Evolutionary conservation across 2,888 invertebrate species (phyloP).

Genomic region (Nephrotoma guestfalica): DNA sequence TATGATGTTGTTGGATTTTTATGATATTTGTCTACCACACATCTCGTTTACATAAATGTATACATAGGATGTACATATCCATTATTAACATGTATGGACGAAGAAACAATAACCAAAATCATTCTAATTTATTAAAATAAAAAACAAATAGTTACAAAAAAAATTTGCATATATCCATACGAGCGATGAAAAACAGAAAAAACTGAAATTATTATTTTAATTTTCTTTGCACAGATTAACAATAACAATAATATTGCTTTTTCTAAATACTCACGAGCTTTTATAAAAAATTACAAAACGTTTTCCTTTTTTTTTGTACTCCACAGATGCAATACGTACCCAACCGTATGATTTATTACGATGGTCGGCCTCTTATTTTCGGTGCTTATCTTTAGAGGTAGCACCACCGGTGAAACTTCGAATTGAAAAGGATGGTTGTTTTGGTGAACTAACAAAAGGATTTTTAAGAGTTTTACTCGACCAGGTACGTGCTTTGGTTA

Average conservation of each 20-base stretch:
- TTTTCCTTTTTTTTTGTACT: background rate
- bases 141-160: background rate
- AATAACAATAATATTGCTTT: background rate
- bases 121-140: background rate
- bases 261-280: background rate
- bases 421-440: constrained; percentile 57
- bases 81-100: background rate
- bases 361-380: constrained; percentile 76
- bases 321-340: constrained; percentile 66
- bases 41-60: background rate
- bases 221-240: background rate
- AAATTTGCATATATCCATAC: background rate
- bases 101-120: background rate
- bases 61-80: background rate
- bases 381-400: constrained; percentile 59
- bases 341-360: constrained; percentile 74
- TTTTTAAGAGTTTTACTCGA: constrained; percentile 60
- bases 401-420: constrained; percentile 68
- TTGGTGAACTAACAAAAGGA: constrained; percentile 66
- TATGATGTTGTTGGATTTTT: background rate
- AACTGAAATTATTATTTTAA: background rate
- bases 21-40: background rate
- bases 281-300: background rate
- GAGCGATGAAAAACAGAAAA: background rate
- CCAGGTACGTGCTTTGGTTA: constrained; percentile 44